Evolutionary conservation across 2,113 vertebrate genomes (phyloP).

Genomic region (Serilophus lunatus): DNA sequence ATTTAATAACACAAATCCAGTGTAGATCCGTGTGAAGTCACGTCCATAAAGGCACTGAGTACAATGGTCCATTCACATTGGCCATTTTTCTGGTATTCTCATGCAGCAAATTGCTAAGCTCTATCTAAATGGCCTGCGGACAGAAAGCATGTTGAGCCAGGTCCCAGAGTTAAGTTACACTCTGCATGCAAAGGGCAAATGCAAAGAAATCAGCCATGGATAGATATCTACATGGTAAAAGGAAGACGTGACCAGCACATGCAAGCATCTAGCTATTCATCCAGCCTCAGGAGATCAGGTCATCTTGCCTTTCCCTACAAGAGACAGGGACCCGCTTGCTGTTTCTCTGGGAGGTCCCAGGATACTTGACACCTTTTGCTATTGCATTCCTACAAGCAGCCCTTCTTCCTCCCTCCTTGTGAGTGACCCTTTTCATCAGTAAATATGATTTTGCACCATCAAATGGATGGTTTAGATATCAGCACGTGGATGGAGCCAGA

Average conservation of each 20-base stretch:
- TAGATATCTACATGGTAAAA: not conserved
- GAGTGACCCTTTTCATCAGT: not conserved
- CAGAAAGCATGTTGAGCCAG: not conserved
- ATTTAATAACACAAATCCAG: not conserved
- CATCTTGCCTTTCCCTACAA: not conserved
- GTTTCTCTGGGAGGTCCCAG: not conserved
- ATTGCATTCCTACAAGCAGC: not conserved
- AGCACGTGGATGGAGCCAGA: not conserved
- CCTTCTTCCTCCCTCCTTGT: not conserved
- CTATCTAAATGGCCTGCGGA: not conserved
- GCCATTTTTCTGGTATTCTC: not conserved
- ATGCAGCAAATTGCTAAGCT: not conserved
- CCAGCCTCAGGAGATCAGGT: not conserved
- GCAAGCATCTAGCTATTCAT: not conserved
- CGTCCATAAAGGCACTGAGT: not conserved
- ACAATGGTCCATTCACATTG: not conserved
- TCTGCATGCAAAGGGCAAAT: not conserved
- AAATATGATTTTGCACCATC: not conserved
- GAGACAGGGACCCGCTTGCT: not conserved
- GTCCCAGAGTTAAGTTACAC: not conserved
- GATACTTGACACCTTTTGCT: not conserved
- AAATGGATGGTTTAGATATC: not conserved
- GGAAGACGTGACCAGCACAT: not conserved
- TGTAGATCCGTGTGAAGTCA: not conserved
- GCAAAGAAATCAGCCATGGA: not conserved